Percentiles rank a stretch among this genome's conserved stretches.
phyloP scores from a whole-genome alignment of 2,888 invertebrate species.

The Lasioglossum lativentre region DNA sequence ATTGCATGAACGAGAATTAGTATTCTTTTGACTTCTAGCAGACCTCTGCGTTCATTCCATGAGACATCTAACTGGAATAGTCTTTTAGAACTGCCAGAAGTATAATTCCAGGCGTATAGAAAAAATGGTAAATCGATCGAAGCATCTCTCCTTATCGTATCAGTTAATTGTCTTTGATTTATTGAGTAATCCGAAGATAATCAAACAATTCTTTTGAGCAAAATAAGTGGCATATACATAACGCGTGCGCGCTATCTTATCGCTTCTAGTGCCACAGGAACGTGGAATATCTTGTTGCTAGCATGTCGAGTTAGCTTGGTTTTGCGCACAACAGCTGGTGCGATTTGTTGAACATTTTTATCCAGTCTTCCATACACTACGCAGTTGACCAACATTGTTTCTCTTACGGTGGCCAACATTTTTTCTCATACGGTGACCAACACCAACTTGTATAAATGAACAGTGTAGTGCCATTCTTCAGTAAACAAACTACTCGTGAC shows the following conservation, averaged over 20 bases:
- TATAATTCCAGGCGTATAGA: not conserved
- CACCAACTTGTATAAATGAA: not conserved
- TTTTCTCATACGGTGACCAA: not conserved
- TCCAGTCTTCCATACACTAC: not conserved
- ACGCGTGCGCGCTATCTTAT: conserved; percentile 44
- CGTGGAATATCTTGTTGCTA: conserved; percentile 35
- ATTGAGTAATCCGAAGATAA: not conserved
- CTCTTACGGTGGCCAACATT: not conserved
- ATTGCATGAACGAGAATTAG: too few species aligned
- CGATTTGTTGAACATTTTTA: conserved; percentile 17
- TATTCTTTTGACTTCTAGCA: too few species aligned
- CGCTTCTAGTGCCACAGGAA: conserved; percentile 18
- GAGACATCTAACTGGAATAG: too few species aligned
- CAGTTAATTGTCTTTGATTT: not conserved
- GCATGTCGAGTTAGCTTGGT: conserved; percentile 28
- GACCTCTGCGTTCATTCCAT: too few species aligned
- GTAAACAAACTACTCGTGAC: not conserved
- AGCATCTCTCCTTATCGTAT: not conserved
- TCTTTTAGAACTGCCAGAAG: too few species aligned
- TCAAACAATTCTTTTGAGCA: not conserved
- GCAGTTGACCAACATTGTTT: not conserved
- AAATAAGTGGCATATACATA: not conserved
- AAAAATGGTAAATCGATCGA: not conserved
- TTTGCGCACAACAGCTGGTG: not conserved
- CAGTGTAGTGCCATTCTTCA: not conserved